Evolutionary conservation across 2,888 invertebrate genomes (phyloP).

Genomic region (Calameuta filiformis): DNA sequence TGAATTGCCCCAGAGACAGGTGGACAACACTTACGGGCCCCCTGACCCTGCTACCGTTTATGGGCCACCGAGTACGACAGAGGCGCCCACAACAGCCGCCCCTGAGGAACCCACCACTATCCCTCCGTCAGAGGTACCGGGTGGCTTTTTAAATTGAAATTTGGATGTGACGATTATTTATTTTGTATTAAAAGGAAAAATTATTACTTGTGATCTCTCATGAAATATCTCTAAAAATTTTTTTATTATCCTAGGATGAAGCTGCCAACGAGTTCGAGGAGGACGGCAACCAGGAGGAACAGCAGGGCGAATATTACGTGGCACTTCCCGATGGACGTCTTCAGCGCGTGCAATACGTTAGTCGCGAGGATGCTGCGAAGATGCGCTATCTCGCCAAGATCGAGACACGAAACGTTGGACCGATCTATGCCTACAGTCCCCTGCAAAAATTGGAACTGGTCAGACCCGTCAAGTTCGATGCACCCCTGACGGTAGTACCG

Average conservation of each 20-base stretch:
- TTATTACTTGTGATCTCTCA: too few relatives aligned
- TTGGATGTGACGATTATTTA: too few relatives aligned
- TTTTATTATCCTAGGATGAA: background rate
- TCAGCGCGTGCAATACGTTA: slow-evolving; percentile 19
- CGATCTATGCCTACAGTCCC: slow-evolving; percentile 19
- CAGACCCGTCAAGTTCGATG: slow-evolving; percentile 9
- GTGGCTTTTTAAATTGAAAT: too few relatives aligned
- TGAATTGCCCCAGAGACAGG: slow-evolving; percentile 16
- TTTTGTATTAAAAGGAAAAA: too few relatives aligned
- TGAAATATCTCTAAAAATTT: background rate
- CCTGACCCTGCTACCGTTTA: slow-evolving; percentile 15
- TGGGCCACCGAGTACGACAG: slow-evolving; percentile 15
- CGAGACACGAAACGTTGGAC: slow-evolving; percentile 16
- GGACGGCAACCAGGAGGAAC: slow-evolving; percentile 8
- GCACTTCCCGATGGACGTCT: slow-evolving; percentile 17
- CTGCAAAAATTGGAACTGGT: slow-evolving; percentile 14
- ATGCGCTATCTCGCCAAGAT: slow-evolving; percentile 20
- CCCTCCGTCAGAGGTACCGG: slow-evolving; percentile 1
- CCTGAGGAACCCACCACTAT: slow-evolving; percentile 16
- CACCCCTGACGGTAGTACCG: slow-evolving; percentile 2
- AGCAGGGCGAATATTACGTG: slow-evolving; percentile 17
- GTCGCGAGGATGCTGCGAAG: slow-evolving; percentile 14
- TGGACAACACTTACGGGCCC: slow-evolving; percentile 13
- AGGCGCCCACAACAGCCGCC: slow-evolving; percentile 9
- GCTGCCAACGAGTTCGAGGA: slow-evolving; percentile 15